These are phyloP conservation scores for Laodelphax striatellus DNA, from an alignment of 1,140 invertebrate genomes.

Conservation along the genomic window DNA sequence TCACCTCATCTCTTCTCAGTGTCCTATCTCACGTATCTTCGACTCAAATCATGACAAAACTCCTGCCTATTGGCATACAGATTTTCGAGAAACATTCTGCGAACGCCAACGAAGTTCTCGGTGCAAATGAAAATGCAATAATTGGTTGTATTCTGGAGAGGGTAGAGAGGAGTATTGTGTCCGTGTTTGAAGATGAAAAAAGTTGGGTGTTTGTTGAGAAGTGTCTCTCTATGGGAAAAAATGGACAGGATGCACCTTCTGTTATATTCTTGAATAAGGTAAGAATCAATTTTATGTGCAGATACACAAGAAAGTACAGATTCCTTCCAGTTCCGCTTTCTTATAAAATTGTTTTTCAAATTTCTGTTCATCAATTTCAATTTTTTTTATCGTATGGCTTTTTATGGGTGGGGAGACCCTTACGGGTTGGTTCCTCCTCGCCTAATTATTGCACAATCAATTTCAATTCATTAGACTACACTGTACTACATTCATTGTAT, in stretches of 20 bases:
- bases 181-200: slow-evolving; percentile 28
- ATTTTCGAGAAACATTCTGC: slow-evolving; percentile 25
- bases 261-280: slow-evolving; percentile 14
- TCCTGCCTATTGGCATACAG: slow-evolving; percentile 30
- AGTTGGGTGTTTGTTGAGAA: slow-evolving; percentile 31
- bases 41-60: not conserved
- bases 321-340: too few species aligned
- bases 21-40: slow-evolving; percentile 31
- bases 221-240: slow-evolving; percentile 16
- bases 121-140: slow-evolving; percentile 24
- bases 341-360: too few species aligned
- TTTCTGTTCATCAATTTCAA: too few species aligned
- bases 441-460: too few species aligned
- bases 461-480: too few species aligned
- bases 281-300: not conserved
- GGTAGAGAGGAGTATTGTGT: slow-evolving; percentile 29
- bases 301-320: too few species aligned
- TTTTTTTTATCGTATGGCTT: too few species aligned
- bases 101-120: slow-evolving; percentile 28
- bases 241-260: slow-evolving; percentile 2
- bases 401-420: too few species aligned
- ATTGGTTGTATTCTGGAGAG: slow-evolving; percentile 31
- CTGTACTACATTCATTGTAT: too few species aligned
- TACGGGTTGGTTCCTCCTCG: too few species aligned
- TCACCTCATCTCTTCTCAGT: slow-evolving; percentile 34